phyloP scores from a whole-genome alignment of 2,888 invertebrate species.

The Elmis aenea region DNA sequence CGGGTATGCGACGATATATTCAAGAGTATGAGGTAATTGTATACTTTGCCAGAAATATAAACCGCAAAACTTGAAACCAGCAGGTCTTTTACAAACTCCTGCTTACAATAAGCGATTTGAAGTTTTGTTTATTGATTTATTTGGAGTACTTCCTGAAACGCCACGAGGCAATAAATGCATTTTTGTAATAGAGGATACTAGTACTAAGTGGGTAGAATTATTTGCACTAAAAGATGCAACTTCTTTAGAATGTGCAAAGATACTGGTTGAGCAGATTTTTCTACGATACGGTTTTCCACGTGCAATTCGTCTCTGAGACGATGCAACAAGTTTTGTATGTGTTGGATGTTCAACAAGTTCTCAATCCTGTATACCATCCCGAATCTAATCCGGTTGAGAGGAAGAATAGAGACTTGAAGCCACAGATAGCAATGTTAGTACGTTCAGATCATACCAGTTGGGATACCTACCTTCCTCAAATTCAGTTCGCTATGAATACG shows the following conservation, averaged over 20 bases:
- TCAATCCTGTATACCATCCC: conserved; percentile 29
- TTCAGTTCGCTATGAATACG: conserved; percentile 41
- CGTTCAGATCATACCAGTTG: conserved; percentile 31
- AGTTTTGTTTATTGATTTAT: too few species aligned
- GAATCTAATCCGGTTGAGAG: conserved; percentile 35
- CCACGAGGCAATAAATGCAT: too few species aligned
- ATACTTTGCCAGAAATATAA: conserved; percentile 18
- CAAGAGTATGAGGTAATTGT: too few species aligned
- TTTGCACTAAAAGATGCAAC: too few species aligned
- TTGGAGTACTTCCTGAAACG: too few species aligned
- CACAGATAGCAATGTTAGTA: conserved; percentile 31
- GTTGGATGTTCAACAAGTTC: conserved; percentile 28
- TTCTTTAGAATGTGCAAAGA: too few species aligned
- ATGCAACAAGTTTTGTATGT: conserved; percentile 35
- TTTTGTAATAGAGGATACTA: conserved; percentile 27
- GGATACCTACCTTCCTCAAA: conserved; percentile 31
- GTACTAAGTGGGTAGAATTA: conserved; percentile 30
- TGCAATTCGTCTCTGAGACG: conserved; percentile 32
- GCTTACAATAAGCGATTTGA: too few species aligned
- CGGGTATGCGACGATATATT: too few species aligned
- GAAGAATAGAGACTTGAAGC: conserved; percentile 32
- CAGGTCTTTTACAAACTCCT: too few species aligned
- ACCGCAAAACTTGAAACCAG: too few species aligned
- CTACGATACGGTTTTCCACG: conserved; percentile 35
- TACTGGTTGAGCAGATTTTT: conserved; percentile 28